Percentiles rank a stretch among this genome's conserved stretches.
Conservation (phyloP, 2,888 invertebrate species). For the Agonum fuliginosum region DNA sequence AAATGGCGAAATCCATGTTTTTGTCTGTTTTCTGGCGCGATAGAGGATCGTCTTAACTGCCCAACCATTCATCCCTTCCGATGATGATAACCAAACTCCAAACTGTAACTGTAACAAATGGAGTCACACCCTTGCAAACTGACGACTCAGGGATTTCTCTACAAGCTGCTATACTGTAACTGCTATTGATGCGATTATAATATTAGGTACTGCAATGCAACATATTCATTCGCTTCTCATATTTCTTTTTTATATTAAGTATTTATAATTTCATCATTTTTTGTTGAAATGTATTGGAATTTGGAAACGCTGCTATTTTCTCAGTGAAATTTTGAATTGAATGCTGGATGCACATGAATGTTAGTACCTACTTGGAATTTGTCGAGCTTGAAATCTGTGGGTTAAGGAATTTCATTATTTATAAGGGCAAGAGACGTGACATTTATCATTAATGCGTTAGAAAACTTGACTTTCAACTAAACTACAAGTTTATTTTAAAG, state of each 20-base stretch:
- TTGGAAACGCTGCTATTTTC: no score
- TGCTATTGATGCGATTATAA: no score
- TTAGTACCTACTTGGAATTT: constrained; percentile 12
- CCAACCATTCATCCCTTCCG: constrained; percentile 14
- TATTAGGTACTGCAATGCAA: no score
- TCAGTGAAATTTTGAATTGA: no score
- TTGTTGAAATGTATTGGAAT: no score
- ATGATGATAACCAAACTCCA: constrained; percentile 37
- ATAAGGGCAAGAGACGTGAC: constrained; percentile 22
- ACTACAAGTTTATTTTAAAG: background rate
- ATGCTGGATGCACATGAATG: no score
- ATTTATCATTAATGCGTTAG: constrained; percentile 17
- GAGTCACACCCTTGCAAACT: constrained; percentile 19
- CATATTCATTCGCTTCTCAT: no score
- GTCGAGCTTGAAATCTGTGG: constrained; percentile 38
- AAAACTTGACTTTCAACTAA: constrained; percentile 11
- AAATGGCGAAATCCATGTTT: no score
- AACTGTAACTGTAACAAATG: constrained; percentile 39
- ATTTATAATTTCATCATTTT: no score
- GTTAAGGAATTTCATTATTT: constrained; percentile 33
- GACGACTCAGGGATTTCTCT: constrained; percentile 28
- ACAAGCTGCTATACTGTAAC: no score
- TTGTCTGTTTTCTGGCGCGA: no score
- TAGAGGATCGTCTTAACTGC: constrained; percentile 23
- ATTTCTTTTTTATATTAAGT: no score